Percentiles rank a stretch among this genome's conserved stretches.
phyloP scores from a whole-genome alignment of 2,888 invertebrate species.

The Erebia ligea region DNA sequence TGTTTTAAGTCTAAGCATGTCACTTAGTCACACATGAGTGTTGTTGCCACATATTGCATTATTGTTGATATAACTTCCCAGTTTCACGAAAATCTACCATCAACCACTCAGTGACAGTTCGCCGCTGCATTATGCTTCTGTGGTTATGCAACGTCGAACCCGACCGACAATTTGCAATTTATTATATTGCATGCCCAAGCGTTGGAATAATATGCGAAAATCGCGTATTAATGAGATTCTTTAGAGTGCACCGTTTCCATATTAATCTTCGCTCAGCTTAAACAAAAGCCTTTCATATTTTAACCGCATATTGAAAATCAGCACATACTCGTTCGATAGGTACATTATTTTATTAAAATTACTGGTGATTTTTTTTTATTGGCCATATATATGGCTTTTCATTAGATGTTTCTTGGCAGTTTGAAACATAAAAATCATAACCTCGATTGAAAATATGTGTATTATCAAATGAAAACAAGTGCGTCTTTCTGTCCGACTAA shows the following conservation, averaged over 20 bases:
- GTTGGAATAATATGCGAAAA: slow-evolving; percentile 19
- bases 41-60: not conserved
- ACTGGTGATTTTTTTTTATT: no score
- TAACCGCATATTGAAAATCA: slow-evolving; percentile 16
- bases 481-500: no score
- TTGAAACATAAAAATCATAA: no score
- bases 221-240: slow-evolving; percentile 21
- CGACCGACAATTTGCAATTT: slow-evolving; percentile 16
- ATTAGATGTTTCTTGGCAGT: no score
- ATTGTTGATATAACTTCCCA: not conserved
- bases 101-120: not conserved
- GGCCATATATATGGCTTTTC: no score
- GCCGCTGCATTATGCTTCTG: not conserved
- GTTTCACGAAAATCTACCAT: slow-evolving; percentile 5
- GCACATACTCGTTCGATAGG: not conserved
- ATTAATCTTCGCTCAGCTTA: slow-evolving; percentile 17
- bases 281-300: slow-evolving; percentile 18
- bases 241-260: slow-evolving; percentile 19
- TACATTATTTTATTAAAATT: no score
- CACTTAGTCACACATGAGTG: not conserved
- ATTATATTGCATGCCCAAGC: slow-evolving; percentile 17
- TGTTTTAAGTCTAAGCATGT: no score
- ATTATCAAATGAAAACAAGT: no score
- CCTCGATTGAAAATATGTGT: no score
- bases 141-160: no score